Evolutionary conservation across 2,888 invertebrate genomes (phyloP), one percentile per base, ranked within the genome.

Genomic region (Escarpia spicata): DNA sequence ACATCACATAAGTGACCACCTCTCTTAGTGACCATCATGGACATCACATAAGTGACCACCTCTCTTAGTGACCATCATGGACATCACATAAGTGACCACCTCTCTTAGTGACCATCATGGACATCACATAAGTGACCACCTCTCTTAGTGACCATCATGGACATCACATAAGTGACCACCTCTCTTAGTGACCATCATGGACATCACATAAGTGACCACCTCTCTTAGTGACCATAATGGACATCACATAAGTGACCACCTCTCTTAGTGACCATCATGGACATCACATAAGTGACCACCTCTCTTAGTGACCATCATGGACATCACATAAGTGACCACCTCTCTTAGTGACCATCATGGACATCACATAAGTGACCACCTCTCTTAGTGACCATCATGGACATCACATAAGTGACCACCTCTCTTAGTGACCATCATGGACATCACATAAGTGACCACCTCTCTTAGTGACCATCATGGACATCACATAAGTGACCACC

Each of bases 181-280:
- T 52, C 9, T 52, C 9, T 52, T 12, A 52, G 52, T 52, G 45
- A 45, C 52, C 2, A 4, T 52, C 4, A 52, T 52, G 52, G 52
- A 52, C 8, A n/a, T n/a, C n/a, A n/a, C 52, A 12, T 9, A 2
- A 52, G 52, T 52, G 52, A 52, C 52, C 52, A 52, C 52, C 52
- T 52, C 52, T 10, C 0, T 52, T n/a, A n/a, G 52, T 52, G 52
- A 15, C 9, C 52, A 52, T 37, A 0, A 52, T 95, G 58, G 95
- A 96, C 92, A 93, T 94, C 58, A 94, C 94, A 96, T 96, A 93
- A 94, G 95, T 94, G 90, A 26, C n/a, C n/a, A 75, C n/a, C 26
- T 75, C 75, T 75, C 75, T 75, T 75, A 75, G 52, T 52, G 52
- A 52, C 52, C 52, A 52, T 60, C 4, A 3, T 60, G 60, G 15